phyloP scores from a whole-genome alignment of 2,113 vertebrate species.

The Tragelaphus scriptus region DNA sequence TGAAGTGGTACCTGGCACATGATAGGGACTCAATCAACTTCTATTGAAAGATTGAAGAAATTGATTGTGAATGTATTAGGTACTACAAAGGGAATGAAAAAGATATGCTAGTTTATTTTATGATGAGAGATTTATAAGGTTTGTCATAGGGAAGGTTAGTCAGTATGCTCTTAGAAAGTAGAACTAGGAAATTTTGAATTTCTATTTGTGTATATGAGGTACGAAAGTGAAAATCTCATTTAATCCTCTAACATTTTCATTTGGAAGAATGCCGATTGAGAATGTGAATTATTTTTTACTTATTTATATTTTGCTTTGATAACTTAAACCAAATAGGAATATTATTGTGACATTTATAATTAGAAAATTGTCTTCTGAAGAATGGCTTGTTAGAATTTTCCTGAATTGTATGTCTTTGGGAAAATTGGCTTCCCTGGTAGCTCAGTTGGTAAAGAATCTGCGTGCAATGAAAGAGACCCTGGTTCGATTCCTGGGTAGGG shows the following conservation, averaged over 20 bases:
- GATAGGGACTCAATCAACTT: neutral
- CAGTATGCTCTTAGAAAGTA: neutral
- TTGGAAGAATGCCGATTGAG: neutral
- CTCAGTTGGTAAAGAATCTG: neutral
- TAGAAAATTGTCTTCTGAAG: conserved; percentile 23
- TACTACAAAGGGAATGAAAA: neutral
- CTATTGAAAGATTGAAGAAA: neutral
- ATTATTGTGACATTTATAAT: conserved; percentile 6
- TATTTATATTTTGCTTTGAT: conserved; percentile 43
- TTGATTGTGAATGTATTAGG: neutral
- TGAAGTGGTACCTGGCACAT: neutral
- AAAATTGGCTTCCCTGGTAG: neutral
- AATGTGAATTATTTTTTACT: neutral
- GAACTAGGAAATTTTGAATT: neutral
- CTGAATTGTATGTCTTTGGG: neutral
- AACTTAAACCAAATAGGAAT: conserved; percentile 41
- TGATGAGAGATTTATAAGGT: neutral
- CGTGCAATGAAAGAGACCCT: neutral
- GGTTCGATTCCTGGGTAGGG: neutral
- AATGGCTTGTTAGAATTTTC: neutral
- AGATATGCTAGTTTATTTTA: neutral
- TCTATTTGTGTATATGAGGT: neutral
- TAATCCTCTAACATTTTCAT: neutral
- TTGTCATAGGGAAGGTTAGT: neutral
- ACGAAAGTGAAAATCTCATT: neutral